These are phyloP conservation scores for Solenodon paradoxus DNA, from an alignment of 2,113 vertebrate genomes.

Conservation along the genomic window DNA sequence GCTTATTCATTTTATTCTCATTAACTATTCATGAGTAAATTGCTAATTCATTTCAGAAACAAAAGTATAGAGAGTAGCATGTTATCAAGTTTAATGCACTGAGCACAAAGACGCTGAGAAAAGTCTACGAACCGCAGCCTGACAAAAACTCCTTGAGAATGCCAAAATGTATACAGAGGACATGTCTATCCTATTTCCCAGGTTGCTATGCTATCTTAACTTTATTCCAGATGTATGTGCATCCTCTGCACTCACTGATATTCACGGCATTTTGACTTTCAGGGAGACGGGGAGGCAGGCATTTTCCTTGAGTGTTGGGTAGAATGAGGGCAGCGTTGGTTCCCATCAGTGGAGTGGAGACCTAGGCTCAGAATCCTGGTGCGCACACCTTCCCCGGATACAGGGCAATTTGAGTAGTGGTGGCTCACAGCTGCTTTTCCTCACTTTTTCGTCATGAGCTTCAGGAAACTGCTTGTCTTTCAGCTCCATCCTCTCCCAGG, in stretches of 20 bases:
- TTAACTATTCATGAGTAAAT: slow-evolving; percentile 26
- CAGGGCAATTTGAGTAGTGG: neutral
- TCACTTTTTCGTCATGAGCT: neutral
- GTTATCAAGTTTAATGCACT: neutral
- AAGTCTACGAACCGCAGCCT: neutral
- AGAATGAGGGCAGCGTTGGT: neutral
- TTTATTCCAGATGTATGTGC: neutral
- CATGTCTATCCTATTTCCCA: rapidly evolving
- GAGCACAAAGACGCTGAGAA: neutral
- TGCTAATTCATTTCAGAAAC: slow-evolving; percentile 43
- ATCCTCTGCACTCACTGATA: neutral
- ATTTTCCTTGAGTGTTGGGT: neutral
- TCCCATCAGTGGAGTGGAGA: neutral
- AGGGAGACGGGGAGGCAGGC: neutral
- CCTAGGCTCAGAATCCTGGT: neutral
- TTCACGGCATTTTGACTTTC: neutral
- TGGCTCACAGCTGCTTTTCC: neutral
- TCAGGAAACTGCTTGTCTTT: neutral
- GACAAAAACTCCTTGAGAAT: neutral
- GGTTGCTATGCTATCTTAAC: neutral
- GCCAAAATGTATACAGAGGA: neutral
- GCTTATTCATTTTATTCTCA: slow-evolving; percentile 32
- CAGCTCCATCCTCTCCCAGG: neutral
- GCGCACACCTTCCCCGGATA: neutral
- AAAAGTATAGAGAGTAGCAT: neutral